These are phyloP conservation scores for Schizaphis graminum DNA, from an alignment of 2,888 invertebrate species.

Conservation along the genomic window DNA sequence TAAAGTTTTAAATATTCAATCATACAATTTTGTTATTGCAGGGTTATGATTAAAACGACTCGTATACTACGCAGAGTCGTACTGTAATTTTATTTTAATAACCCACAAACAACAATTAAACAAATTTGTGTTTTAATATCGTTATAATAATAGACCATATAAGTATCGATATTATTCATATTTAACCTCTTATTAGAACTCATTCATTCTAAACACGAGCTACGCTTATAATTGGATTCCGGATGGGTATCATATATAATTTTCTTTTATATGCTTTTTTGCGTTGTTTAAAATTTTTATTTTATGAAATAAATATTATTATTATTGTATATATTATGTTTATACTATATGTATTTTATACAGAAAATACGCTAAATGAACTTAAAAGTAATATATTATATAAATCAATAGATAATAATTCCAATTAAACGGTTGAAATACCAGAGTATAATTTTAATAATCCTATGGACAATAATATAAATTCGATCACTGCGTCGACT, in stretches of 20 bases:
- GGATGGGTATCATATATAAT: too few species aligned
- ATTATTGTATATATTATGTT: too few species aligned
- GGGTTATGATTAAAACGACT: neutral
- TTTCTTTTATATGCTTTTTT: too few species aligned
- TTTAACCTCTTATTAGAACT: too few species aligned
- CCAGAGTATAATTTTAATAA: neutral
- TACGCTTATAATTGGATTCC: too few species aligned
- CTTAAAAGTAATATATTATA: neutral
- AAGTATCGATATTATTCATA: too few species aligned
- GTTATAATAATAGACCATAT: neutral
- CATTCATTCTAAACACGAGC: too few species aligned
- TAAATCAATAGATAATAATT: neutral
- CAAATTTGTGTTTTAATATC: neutral
- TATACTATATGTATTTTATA: too few species aligned
- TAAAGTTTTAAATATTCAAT: neutral
- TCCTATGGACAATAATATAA: neutral
- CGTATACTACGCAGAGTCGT: neutral
- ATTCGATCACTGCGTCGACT: neutral
- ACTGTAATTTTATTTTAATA: neutral
- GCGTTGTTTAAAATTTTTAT: too few species aligned
- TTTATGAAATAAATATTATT: too few species aligned
- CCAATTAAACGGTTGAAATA: neutral
- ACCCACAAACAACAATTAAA: neutral
- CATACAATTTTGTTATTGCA: neutral
- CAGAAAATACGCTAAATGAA: neutral